Conservation (phyloP, 1,140 invertebrate species). For the Calephelis nemesis region DNA sequence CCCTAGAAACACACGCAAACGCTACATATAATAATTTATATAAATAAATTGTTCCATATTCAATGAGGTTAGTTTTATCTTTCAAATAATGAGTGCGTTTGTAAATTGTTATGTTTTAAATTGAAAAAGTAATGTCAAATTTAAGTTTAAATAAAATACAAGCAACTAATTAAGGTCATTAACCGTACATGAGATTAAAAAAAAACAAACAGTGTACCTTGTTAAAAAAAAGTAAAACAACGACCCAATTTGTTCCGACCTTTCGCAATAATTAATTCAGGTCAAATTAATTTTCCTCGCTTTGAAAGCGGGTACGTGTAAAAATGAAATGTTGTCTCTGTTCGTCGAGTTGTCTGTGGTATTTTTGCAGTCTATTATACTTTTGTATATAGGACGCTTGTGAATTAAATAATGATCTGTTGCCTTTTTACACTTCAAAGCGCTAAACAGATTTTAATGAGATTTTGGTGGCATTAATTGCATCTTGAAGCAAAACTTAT, state of each 20-base stretch:
- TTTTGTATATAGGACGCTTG: too few species aligned
- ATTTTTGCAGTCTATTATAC: too few species aligned
- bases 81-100: too few species aligned
- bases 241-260: constrained; percentile 14
- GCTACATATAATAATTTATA: too few species aligned
- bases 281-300: constrained; percentile 12
- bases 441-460: constrained; percentile 4
- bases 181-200: not conserved
- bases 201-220: not conserved
- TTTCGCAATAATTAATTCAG: constrained; percentile 16
- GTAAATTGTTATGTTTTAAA: too few species aligned
- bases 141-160: not conserved
- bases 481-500: too few species aligned
- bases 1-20: too few species aligned
- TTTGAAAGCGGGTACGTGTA: not conserved
- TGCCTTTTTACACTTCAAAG: not conserved
- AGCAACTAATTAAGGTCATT: not conserved
- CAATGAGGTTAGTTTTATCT: too few species aligned
- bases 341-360: not conserved
- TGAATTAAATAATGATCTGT: too few species aligned
- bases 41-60: too few species aligned
- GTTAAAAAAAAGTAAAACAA: not conserved
- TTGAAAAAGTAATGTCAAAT: too few species aligned
- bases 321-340: not conserved
- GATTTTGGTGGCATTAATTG: not conserved